Conservation (phyloP, 2,888 invertebrate genomes). For the Norana najaformis region DNA sequence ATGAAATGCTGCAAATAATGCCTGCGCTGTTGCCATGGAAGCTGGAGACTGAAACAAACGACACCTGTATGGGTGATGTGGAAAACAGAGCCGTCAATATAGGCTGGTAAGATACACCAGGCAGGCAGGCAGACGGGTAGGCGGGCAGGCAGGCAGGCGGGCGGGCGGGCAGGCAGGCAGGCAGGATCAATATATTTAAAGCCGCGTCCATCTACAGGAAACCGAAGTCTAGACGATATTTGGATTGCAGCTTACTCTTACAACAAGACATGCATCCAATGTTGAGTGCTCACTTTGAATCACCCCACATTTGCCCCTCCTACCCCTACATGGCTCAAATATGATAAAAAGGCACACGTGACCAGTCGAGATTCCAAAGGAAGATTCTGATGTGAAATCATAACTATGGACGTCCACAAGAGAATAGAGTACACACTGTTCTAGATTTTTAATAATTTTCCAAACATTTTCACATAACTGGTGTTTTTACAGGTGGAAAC, state of each 20-base stretch:
- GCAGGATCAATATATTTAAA: background rate
- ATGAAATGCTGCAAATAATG: background rate
- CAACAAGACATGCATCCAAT: background rate
- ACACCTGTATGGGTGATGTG: background rate
- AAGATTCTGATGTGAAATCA: background rate
- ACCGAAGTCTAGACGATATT: background rate
- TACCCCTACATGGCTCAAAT: background rate
- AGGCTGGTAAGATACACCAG: background rate
- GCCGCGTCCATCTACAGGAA: background rate
- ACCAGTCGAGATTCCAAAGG: background rate
- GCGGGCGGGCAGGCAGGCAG: background rate
- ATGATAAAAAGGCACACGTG: background rate
- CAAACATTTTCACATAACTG: no score
- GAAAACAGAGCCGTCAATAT: background rate
- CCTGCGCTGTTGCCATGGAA: conserved; percentile 9
- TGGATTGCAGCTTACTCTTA: background rate
- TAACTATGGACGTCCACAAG: no score
- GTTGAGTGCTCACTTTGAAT: background rate
- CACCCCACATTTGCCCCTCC: background rate
- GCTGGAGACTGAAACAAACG: background rate
- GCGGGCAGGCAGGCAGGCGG: background rate
- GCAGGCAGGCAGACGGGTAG: background rate
- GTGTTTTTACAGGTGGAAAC: no score
- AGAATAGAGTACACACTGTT: background rate
- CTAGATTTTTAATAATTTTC: background rate